Percentiles rank a stretch among this genome's conserved stretches.
Evolutionary conservation across 2,888 invertebrate species (phyloP).

Genomic region (Cataglyphis albicans): DNA sequence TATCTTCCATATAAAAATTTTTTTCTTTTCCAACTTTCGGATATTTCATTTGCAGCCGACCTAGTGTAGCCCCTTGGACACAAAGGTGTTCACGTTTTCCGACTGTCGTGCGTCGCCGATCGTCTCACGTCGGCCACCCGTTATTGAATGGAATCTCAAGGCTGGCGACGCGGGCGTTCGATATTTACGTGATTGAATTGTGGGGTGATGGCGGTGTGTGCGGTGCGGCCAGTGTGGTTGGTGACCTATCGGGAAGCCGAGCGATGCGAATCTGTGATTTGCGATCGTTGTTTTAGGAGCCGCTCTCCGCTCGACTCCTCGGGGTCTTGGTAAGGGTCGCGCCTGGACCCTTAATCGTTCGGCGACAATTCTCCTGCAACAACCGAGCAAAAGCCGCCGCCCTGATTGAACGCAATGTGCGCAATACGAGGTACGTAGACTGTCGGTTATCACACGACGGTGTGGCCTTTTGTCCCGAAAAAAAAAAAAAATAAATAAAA

Average conservation of each 20-base stretch:
- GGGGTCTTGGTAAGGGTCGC: constrained; percentile 5
- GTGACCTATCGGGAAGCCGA: constrained; percentile 53
- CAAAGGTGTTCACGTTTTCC: constrained; percentile 7
- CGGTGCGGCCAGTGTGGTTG: constrained; percentile 61
- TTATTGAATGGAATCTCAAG: constrained; percentile 83
- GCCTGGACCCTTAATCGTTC: constrained; percentile 44
- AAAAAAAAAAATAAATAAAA: not conserved
- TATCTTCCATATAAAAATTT: not conserved
- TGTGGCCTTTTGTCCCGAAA: not conserved
- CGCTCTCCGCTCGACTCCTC: constrained; percentile 25
- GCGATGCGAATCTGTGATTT: constrained; percentile 49
- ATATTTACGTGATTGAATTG: constrained; percentile 80
- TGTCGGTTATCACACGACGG: constrained; percentile 5
- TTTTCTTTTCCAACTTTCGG: not conserved
- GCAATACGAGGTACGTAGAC: constrained; percentile 9
- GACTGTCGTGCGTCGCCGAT: constrained; percentile 16
- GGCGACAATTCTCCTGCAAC: constrained; percentile 39
- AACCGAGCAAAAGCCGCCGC: not conserved
- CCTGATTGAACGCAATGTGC: constrained; percentile 15
- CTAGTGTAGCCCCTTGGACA: constrained; percentile 9
- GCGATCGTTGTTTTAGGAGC: not conserved
- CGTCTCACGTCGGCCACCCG: constrained; percentile 52
- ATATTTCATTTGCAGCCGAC: not conserved
- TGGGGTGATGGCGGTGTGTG: constrained; percentile 60
- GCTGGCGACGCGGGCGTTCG: constrained; percentile 73